A percentile compares a stretch with the other conserved stretches of the same genome.
phyloP scores from a whole-genome alignment of 2,113 vertebrate species.

The Tupaia chinensis region DNA sequence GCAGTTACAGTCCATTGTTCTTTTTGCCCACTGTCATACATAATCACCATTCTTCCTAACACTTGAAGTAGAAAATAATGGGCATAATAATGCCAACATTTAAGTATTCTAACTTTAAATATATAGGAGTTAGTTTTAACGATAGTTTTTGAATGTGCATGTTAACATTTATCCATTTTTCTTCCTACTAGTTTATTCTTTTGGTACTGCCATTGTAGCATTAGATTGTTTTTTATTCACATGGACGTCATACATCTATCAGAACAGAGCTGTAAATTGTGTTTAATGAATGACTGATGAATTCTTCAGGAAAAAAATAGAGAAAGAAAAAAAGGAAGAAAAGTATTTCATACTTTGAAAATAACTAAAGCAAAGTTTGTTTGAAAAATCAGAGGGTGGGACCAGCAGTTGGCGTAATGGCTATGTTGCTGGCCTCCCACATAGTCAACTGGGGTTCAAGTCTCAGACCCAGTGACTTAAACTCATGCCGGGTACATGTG shows the following conservation, averaged over 20 bases:
- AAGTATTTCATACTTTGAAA: not conserved
- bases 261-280: not conserved
- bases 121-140: not conserved
- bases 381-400: not conserved
- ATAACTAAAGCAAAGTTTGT: not conserved
- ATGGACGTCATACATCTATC: not conserved
- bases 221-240: not conserved
- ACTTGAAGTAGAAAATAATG: not conserved
- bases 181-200: not conserved
- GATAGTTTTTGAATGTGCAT: not conserved
- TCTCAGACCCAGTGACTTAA: no score
- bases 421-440: no score
- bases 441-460: no score
- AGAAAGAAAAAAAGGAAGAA: not conserved
- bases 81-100: not conserved
- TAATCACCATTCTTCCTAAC: not conserved
- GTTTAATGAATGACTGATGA: not conserved
- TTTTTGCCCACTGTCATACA: not conserved
- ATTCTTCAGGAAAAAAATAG: not conserved
- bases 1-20: not conserved
- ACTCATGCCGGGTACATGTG: no score
- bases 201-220: not conserved
- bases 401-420: no score
- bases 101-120: not conserved
- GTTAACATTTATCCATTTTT: not conserved